phyloP scores from a whole-genome alignment of 2,113 vertebrate species.

The Asarcornis scutulata region DNA sequence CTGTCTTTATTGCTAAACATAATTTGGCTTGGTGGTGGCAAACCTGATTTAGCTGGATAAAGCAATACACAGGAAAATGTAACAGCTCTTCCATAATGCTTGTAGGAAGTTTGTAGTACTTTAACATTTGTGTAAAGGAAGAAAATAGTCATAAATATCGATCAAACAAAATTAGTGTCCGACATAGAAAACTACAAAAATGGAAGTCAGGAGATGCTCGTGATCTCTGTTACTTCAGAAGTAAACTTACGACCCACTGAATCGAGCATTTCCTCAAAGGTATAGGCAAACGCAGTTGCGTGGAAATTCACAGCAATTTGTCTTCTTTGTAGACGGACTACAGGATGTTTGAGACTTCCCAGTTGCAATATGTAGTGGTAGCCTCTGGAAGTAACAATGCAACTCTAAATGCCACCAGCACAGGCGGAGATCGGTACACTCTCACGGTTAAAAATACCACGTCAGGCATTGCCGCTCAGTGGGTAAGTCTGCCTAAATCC shows the following conservation, averaged over 20 bases:
- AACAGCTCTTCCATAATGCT: background rate
- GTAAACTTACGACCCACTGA: background rate
- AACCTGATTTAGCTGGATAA: background rate
- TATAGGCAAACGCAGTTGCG: background rate
- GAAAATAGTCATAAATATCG: background rate
- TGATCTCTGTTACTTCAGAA: background rate
- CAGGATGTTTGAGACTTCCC: background rate
- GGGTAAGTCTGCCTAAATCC: constrained; percentile 67
- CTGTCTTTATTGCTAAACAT: background rate
- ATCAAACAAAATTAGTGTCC: background rate
- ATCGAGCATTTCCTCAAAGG: background rate
- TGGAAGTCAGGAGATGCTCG: background rate
- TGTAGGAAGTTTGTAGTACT: background rate
- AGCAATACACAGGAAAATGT: background rate
- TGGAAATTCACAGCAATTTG: background rate
- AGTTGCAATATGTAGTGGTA: background rate
- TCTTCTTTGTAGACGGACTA: constrained; percentile 74
- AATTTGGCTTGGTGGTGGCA: background rate
- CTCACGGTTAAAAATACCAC: constrained; percentile 60
- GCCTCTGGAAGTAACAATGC: rapidly evolving
- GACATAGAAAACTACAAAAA: background rate
- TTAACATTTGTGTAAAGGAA: background rate
- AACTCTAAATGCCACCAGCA: rapidly evolving
- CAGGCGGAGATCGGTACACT: constrained; percentile 64
- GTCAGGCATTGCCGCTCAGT: rapidly evolving